Evolutionary conservation across 2,113 vertebrate genomes (phyloP).

Genomic region (Leuciscus idus): DNA sequence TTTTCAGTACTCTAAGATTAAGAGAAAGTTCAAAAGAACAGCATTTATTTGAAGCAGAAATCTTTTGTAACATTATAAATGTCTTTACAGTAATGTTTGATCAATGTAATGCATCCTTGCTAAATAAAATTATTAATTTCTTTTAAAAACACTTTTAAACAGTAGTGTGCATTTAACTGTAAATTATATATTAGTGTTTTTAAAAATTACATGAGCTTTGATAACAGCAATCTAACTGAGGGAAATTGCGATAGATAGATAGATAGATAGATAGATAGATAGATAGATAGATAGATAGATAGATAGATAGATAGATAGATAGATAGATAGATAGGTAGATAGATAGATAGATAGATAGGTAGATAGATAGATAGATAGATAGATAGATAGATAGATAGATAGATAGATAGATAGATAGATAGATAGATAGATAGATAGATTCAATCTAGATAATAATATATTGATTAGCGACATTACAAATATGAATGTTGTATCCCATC

Average conservation of each 20-base stretch:
- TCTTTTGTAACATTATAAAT: neutral
- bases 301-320: too few relatives aligned
- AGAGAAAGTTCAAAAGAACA: too few relatives aligned
- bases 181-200: neutral
- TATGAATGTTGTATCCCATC: neutral
- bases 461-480: neutral
- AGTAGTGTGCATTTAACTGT: neutral
- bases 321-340: neutral
- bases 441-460: neutral
- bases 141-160: neutral
- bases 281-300: too few relatives aligned
- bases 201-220: neutral
- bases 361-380: too few relatives aligned
- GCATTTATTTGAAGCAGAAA: too few relatives aligned
- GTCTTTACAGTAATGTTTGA: too few relatives aligned
- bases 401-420: too few relatives aligned
- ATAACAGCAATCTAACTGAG: neutral
- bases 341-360: neutral
- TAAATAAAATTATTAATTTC: neutral
- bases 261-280: too few relatives aligned
- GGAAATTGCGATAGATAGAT: too few relatives aligned
- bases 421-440: neutral
- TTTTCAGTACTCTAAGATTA: too few relatives aligned
- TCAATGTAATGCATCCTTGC: neutral
- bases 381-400: too few relatives aligned